These are phyloP conservation scores for Holacanthus passer DNA, from an alignment of 2,113 vertebrate genomes.

Conservation along the genomic window DNA sequence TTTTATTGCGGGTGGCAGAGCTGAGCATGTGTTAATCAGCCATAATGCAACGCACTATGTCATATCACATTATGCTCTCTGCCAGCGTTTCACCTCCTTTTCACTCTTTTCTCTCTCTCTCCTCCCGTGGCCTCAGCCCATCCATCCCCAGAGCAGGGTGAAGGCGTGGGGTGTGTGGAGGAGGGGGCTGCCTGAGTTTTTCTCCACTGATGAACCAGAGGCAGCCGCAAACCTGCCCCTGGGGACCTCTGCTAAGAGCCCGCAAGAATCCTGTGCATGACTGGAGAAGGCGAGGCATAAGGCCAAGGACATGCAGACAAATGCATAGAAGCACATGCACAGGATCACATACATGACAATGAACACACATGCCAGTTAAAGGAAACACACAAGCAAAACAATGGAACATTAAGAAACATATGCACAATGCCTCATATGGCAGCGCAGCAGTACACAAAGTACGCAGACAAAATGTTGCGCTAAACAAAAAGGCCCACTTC, in stretches of 20 bases:
- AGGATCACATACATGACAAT: background rate
- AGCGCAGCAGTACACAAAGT: background rate
- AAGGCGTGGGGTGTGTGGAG: background rate
- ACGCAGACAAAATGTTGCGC: conserved; percentile 8
- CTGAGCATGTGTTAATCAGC: conserved; percentile 75
- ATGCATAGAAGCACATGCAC: conserved; percentile 23
- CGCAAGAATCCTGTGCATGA: conserved; percentile 66
- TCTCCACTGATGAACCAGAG: conserved; percentile 70
- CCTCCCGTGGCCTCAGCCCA: conserved; percentile 35
- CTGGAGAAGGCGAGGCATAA: conserved; percentile 50
- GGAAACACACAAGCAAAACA: background rate
- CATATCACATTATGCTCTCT: conserved; percentile 73
- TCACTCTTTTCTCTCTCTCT: conserved; percentile 36
- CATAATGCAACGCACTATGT: conserved; percentile 73
- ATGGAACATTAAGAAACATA: background rate
- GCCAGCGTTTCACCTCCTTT: conserved; percentile 55
- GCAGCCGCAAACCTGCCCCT: conserved; percentile 68
- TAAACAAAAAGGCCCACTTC: conserved; percentile 54
- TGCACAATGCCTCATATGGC: background rate
- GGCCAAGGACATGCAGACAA: conserved; percentile 68
- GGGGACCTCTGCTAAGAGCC: conserved; percentile 71
- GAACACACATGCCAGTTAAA: background rate
- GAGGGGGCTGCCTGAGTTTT: conserved; percentile 56
- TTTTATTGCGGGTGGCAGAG: conserved; percentile 49
- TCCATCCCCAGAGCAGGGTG: conserved; percentile 47